Percentiles rank a stretch among this genome's conserved stretches.
These are phyloP conservation scores for Octonoba sinensis DNA, from an alignment of 2,888 invertebrate species.

Conservation along the genomic window DNA sequence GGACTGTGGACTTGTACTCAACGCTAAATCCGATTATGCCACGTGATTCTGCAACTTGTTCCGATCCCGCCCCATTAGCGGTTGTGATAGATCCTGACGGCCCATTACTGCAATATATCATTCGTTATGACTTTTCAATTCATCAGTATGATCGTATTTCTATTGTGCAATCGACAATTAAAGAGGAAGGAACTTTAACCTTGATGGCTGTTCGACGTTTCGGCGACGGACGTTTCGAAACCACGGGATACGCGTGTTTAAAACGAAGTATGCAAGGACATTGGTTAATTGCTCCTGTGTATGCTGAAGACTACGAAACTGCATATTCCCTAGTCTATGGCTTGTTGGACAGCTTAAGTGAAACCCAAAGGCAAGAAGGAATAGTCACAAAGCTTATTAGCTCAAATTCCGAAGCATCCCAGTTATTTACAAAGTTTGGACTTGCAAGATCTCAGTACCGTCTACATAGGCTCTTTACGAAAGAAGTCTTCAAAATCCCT, in stretches of 20 bases:
- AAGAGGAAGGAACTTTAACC: conserved; percentile 56
- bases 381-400: conserved; percentile 64
- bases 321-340: conserved; percentile 58
- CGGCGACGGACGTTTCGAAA: conserved; percentile 6
- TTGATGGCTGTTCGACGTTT: conserved; percentile 49
- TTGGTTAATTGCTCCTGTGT: conserved; percentile 65
- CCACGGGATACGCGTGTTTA: conserved; percentile 65
- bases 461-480: conserved; percentile 62
- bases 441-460: conserved; percentile 57
- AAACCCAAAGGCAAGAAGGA: conserved; percentile 43
- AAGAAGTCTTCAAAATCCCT: conserved; percentile 58
- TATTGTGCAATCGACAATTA: conserved; percentile 60
- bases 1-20: conserved; percentile 65
- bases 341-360: conserved; percentile 45
- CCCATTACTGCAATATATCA: conserved; percentile 25
- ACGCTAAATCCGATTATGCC: conserved; percentile 15
- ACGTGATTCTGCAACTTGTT: background rate
- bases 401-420: conserved; percentile 55
- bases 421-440: conserved; percentile 56
- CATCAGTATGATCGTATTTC: conserved; percentile 64
- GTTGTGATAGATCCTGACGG: conserved; percentile 25
- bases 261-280: conserved; percentile 64
- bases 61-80: background rate
- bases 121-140: conserved; percentile 59
- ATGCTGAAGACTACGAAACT: conserved; percentile 63